A percentile compares a stretch with the other conserved stretches of the same genome.
These are phyloP conservation scores for Cephus spinipes DNA, from an alignment of 2,888 invertebrate species.

Conservation along the genomic window DNA sequence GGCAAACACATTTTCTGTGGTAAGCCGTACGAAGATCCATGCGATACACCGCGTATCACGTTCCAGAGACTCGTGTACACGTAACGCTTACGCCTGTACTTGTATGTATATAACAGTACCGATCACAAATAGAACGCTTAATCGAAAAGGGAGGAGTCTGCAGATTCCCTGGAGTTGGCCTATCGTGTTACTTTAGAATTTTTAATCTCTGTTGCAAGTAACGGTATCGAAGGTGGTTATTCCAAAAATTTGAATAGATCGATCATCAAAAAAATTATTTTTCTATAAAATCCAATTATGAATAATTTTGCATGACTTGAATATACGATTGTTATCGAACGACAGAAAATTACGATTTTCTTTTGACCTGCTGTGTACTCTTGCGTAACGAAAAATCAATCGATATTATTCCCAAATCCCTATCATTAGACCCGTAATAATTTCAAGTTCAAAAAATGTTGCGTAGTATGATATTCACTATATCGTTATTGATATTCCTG, in stretches of 20 bases:
- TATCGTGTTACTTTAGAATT: background rate
- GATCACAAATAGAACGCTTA: background rate
- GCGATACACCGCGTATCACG: slow-evolving; percentile 1
- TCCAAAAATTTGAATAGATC: no score
- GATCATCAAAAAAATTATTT: background rate
- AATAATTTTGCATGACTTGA: background rate
- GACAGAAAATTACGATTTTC: no score
- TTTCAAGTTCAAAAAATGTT: no score
- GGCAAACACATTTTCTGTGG: slow-evolving; percentile 1
- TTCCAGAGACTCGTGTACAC: background rate
- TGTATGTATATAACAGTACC: background rate
- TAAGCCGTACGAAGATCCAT: background rate
- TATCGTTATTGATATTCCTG: background rate
- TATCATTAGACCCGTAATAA: no score
- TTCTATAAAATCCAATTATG: background rate
- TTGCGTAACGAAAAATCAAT: no score
- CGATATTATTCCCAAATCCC: no score
- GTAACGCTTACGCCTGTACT: background rate
- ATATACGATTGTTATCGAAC: no score
- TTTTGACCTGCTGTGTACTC: no score
- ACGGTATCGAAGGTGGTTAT: background rate
- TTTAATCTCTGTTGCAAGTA: background rate
- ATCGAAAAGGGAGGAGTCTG: background rate
- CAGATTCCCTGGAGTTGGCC: background rate
- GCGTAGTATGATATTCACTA: no score